A percentile compares a stretch with the other conserved stretches of the same genome.
Conservation (phyloP, 2,113 vertebrate species). For the Sphyrna mokarran region DNA sequence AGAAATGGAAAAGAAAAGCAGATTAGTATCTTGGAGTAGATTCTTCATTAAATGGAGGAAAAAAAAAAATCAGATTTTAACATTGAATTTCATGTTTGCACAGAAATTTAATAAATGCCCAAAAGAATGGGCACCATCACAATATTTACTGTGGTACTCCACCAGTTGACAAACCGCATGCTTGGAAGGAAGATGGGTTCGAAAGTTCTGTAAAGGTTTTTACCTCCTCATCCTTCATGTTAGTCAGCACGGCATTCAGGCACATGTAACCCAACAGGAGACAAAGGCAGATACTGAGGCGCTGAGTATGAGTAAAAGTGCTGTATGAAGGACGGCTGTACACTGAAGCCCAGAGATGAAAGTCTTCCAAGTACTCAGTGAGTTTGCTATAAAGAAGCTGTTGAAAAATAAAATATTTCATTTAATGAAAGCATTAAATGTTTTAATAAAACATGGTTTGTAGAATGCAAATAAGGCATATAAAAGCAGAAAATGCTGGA, state of each 20-base stretch:
- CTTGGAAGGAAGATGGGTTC: not conserved
- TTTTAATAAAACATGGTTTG: not conserved
- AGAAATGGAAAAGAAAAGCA: not conserved
- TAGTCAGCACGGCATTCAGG: slow-evolving; percentile 48
- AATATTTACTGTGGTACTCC: not conserved
- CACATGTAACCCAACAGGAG: slow-evolving; percentile 55
- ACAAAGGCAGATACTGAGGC: slow-evolving; percentile 57
- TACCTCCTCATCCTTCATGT: slow-evolving; percentile 53
- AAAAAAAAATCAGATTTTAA: not conserved
- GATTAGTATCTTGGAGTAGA: not conserved
- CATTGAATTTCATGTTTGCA: too few relatives aligned
- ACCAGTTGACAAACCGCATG: not conserved
- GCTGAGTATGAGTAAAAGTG: slow-evolving; percentile 51
- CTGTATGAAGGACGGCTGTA: slow-evolving; percentile 53
- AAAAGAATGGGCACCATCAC: not conserved
- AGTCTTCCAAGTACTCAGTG: slow-evolving; percentile 58
- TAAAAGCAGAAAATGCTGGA: too few relatives aligned
- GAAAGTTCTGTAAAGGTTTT: not conserved
- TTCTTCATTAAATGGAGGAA: not conserved
- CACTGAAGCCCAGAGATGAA: slow-evolving; percentile 62
- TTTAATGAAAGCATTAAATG: not conserved
- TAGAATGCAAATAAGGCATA: not conserved
- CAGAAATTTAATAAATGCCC: not conserved
- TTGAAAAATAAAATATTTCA: not conserved
- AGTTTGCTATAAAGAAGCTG: slow-evolving; percentile 60